A percentile compares a stretch with the other conserved stretches of the same genome.
Evolutionary conservation across 2,888 invertebrate genomes (phyloP).

Genomic region (Ischnus inquisitorius): DNA sequence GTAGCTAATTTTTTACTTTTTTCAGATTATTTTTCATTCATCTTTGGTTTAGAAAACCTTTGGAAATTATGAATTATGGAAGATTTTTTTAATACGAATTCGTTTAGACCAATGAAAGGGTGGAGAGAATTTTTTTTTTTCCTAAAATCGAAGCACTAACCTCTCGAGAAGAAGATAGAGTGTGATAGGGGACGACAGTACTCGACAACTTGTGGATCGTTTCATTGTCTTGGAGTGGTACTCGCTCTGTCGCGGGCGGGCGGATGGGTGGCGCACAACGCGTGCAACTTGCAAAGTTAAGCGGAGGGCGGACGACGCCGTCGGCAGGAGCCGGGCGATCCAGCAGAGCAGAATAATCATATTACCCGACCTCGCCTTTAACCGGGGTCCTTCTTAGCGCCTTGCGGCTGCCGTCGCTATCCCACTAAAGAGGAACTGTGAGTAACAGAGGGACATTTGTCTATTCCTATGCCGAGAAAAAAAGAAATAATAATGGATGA

Average conservation of each 20-base stretch:
- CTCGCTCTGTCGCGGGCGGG: conserved; percentile 65
- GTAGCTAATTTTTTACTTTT: too few species aligned
- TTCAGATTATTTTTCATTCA: too few species aligned
- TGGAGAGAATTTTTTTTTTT: too few species aligned
- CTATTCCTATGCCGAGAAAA: conserved; percentile 19
- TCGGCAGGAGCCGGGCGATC: conserved; percentile 75
- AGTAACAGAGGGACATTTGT: conserved; percentile 30
- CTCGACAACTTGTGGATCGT: conserved; percentile 83
- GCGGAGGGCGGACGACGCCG: conserved; percentile 63
- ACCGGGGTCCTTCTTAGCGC: conserved; percentile 58
- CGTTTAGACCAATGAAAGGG: too few species aligned
- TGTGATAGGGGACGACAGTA: conserved; percentile 62
- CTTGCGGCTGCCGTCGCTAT: conserved; percentile 47
- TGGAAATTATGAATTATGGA: too few species aligned
- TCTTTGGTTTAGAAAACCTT: too few species aligned
- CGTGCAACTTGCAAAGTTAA: conserved; percentile 80
- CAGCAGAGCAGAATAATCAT: conserved; percentile 78
- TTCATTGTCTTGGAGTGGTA: conserved; percentile 82
- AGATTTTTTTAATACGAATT: too few species aligned
- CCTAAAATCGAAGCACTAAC: too few species aligned
- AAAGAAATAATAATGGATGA: too few species aligned
- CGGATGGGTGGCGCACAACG: neutral
- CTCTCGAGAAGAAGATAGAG: conserved; percentile 10
- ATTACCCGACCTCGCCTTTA: conserved; percentile 72
- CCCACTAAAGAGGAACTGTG: conserved; percentile 21